A percentile compares a stretch with the other conserved stretches of the same genome.
Evolutionary conservation across 2,113 vertebrate genomes (phyloP).

Genomic region (Hemiscyllium ocellatum): DNA sequence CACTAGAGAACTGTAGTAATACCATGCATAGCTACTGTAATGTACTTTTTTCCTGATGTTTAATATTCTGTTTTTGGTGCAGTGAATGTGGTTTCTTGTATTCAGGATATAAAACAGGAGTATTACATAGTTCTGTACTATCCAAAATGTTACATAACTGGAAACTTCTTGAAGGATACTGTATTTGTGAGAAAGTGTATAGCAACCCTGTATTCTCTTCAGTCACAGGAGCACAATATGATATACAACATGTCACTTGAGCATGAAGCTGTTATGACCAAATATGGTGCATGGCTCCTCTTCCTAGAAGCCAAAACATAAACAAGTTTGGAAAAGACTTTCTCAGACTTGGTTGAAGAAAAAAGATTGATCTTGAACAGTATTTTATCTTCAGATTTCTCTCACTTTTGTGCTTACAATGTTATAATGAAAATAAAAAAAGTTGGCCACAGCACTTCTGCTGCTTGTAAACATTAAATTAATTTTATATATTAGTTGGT

Average conservation of each 20-base stretch:
- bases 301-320: background rate
- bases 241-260: background rate
- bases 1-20: background rate
- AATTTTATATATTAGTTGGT: background rate
- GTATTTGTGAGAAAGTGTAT: background rate
- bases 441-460: background rate
- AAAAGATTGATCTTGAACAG: background rate
- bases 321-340: background rate
- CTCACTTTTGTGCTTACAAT: background rate
- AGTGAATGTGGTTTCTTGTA: slow-evolving; percentile 16
- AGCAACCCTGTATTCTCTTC: background rate
- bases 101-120: slow-evolving; percentile 20
- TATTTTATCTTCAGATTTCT: background rate
- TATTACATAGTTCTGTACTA: background rate
- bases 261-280: background rate
- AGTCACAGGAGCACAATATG: background rate
- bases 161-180: background rate
- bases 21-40: background rate
- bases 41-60: slow-evolving; percentile 28
- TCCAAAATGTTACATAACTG: background rate
- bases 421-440: background rate
- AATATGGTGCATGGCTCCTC: background rate
- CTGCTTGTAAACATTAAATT: background rate
- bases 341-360: background rate
- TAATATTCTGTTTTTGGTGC: background rate